Percentiles rank a stretch among this genome's conserved stretches.
phyloP scores from a whole-genome alignment of 2,888 invertebrate species.

The Nymphalis polychloros region DNA sequence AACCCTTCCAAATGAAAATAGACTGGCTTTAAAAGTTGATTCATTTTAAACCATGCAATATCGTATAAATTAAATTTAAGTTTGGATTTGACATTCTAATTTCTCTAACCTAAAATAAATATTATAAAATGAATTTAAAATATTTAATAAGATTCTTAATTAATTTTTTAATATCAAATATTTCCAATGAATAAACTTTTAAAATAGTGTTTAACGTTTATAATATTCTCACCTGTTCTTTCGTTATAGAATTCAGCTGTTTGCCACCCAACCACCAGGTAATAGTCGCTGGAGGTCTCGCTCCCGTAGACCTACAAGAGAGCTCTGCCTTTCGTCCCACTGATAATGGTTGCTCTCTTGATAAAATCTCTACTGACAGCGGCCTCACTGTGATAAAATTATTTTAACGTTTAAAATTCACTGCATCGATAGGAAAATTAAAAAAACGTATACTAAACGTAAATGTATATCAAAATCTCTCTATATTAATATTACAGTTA shows the following conservation, averaged over 20 bases:
- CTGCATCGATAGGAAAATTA: too few relatives aligned
- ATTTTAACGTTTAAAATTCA: too few relatives aligned
- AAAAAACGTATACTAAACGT: too few relatives aligned
- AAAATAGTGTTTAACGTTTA: background rate
- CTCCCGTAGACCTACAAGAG: constrained; percentile 91
- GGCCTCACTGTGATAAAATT: constrained; percentile 86
- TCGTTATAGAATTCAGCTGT: constrained; percentile 78
- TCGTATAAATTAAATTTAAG: too few relatives aligned
- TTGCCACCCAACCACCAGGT: constrained; percentile 92
- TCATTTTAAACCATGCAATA: too few relatives aligned
- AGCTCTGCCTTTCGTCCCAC: constrained; percentile 91
- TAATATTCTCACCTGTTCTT: constrained; percentile 56
- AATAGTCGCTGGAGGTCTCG: constrained; percentile 91
- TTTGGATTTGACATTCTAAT: too few relatives aligned
- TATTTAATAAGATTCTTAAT: too few relatives aligned
- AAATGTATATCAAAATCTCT: background rate
- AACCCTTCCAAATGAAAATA: constrained; percentile 13
- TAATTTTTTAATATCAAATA: too few relatives aligned
- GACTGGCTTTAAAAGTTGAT: constrained; percentile 10
- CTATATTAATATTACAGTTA: too few relatives aligned
- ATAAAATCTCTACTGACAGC: constrained; percentile 88
- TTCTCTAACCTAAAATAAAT: too few relatives aligned
- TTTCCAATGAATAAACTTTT: too few relatives aligned
- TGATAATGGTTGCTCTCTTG: constrained; percentile 91
- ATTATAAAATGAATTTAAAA: too few relatives aligned